Conservation (phyloP, 2,888 invertebrate genomes). For the Endomychus coccineus region DNA sequence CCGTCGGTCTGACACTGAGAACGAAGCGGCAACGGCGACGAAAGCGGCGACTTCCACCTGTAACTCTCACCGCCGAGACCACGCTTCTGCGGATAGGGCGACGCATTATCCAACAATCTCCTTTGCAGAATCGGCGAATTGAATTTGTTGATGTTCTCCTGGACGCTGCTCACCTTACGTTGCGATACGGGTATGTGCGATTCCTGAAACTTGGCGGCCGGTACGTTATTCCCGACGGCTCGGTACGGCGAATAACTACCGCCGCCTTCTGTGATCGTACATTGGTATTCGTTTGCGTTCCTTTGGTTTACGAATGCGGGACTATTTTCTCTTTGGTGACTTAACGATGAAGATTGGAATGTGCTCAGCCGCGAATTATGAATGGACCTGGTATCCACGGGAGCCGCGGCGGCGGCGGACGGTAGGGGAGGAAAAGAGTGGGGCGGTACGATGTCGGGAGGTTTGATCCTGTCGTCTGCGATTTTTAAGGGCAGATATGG, state of each 20-base stretch:
- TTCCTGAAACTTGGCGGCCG: too few relatives aligned
- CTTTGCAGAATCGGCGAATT: slow-evolving; percentile 19
- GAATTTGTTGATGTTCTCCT: slow-evolving; percentile 10
- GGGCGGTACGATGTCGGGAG: too few relatives aligned
- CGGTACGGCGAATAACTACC: slow-evolving; percentile 17
- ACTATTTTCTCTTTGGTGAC: slow-evolving; percentile 1
- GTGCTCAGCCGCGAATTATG: slow-evolving; percentile 34
- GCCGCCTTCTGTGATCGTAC: slow-evolving; percentile 6
- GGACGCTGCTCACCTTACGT: slow-evolving; percentile 8
- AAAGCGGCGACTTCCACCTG: slow-evolving; percentile 38
- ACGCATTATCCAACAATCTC: slow-evolving; percentile 10
- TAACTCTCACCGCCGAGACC: slow-evolving; percentile 30
- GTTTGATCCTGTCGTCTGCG: too few relatives aligned
- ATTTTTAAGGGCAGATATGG: slow-evolving; percentile 17
- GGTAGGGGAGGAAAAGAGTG: too few relatives aligned
- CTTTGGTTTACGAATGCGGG: not conserved
- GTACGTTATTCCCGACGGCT: not conserved
- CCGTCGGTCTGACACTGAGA: slow-evolving; percentile 34
- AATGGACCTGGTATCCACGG: slow-evolving; percentile 25
- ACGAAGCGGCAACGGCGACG: slow-evolving; percentile 41
- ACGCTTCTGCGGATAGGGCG: slow-evolving; percentile 29
- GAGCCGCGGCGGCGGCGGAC: slow-evolving; percentile 20
- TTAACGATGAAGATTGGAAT: slow-evolving; percentile 30
- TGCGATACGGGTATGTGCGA: slow-evolving; percentile 8
- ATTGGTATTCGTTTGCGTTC: slow-evolving; percentile 14